A percentile compares a stretch with the other conserved stretches of the same genome.
Evolutionary conservation across 1,140 invertebrate genomes (phyloP).

Genomic region (Drosophila arawakana): DNA sequence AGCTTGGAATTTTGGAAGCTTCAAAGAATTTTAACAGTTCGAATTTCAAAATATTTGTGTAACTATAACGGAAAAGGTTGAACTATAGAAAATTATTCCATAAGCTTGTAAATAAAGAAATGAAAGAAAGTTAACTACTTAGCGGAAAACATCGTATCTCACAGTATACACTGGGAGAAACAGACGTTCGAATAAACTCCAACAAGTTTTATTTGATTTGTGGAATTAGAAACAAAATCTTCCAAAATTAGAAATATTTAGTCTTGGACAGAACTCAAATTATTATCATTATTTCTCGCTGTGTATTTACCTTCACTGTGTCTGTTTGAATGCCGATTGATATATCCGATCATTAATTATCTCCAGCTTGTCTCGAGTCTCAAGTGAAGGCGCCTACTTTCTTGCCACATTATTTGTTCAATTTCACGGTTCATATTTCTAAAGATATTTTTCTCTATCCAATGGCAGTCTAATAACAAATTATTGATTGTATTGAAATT

Average conservation of each 20-base stretch:
- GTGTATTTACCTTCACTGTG: conserved; percentile 26
- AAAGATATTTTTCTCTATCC: conserved; percentile 15
- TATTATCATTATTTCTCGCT: conserved; percentile 8
- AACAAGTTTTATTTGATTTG: too few relatives aligned
- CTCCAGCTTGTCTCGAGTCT: conserved; percentile 26
- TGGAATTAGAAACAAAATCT: too few relatives aligned
- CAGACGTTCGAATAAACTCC: too few relatives aligned
- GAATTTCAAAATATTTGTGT: conserved; percentile 67
- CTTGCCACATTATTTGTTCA: conserved; percentile 76
- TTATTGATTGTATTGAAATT: conserved; percentile 63
- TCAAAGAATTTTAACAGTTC: conserved; percentile 71
- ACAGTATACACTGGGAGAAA: not conserved
- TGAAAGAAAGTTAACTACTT: not conserved
- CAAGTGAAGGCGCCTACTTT: conserved; percentile 68
- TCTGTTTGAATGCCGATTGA: conserved; percentile 63
- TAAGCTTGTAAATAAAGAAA: not conserved
- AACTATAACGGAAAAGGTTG: conserved; percentile 53
- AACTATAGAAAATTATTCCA: conserved; percentile 3
- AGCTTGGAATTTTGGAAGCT: conserved; percentile 61
- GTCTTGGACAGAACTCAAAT: too few relatives aligned
- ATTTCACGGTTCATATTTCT: conserved; percentile 71
- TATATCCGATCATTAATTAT: conserved; percentile 79
- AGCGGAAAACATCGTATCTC: not conserved
- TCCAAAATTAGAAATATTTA: too few relatives aligned
- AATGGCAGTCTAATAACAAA: conserved; percentile 30